A percentile compares a stretch with the other conserved stretches of the same genome.
Conservation (phyloP, 2,113 vertebrate species). For the Notechis scutatus region DNA sequence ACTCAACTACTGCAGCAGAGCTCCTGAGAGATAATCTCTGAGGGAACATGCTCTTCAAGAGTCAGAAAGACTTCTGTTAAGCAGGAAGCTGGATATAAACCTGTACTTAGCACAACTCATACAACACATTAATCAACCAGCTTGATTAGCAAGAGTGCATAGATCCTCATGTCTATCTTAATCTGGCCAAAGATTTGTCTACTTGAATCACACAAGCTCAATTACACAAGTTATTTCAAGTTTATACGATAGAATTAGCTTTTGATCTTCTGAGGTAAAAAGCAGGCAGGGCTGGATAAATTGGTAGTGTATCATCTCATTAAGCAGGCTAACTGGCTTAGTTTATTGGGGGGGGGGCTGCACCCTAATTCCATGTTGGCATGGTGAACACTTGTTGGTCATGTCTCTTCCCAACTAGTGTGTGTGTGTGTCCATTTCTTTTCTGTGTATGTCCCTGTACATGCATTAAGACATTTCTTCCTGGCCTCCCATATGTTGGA, state of each 20-base stretch:
- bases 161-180: background rate
- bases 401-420: background rate
- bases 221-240: background rate
- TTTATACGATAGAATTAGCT: background rate
- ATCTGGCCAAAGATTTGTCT: background rate
- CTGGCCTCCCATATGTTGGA: conserved; percentile 58
- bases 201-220: background rate
- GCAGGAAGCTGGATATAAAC: background rate
- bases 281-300: background rate
- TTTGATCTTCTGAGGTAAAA: background rate
- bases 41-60: background rate
- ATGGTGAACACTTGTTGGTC: background rate
- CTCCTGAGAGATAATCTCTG: too few relatives aligned
- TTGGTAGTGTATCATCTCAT: background rate
- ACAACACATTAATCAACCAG: background rate
- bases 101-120: background rate
- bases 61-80: background rate
- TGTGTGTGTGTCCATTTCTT: background rate
- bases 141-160: background rate
- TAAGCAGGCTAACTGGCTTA: background rate
- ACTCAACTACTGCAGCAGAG: background rate
- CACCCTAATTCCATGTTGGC: background rate
- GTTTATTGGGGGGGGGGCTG: background rate
- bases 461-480: background rate
- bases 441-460: background rate